Evolutionary conservation across 2,888 invertebrate species (phyloP).

Genomic region (Malachius bipustulatus): DNA sequence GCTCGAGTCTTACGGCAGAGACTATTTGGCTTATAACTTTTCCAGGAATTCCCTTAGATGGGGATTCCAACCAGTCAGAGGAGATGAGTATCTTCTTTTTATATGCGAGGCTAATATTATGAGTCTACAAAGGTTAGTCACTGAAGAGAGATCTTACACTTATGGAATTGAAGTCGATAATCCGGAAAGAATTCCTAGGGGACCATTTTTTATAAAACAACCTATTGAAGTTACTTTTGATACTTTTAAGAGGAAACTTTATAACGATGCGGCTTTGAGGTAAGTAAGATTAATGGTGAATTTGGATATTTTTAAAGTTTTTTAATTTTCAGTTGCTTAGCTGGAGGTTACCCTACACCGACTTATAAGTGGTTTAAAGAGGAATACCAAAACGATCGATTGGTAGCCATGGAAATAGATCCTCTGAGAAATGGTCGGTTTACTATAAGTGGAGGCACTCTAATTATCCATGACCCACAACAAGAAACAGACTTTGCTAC

Average conservation of each 20-base stretch:
- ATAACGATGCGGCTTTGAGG: conserved; percentile 62
- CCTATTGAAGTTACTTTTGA: conserved; percentile 77
- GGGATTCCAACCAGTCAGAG: conserved; percentile 73
- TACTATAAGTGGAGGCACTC: conserved; percentile 81
- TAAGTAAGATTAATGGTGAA: conserved; percentile 32
- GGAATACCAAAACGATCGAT: conserved; percentile 67
- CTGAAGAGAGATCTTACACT: conserved; percentile 67
- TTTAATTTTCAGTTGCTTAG: conserved; percentile 60
- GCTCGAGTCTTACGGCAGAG: conserved; percentile 44
- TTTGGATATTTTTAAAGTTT: neutral
- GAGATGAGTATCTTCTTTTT: conserved; percentile 63
- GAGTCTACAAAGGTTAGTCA: conserved; percentile 54
- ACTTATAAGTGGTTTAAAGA: conserved; percentile 84
- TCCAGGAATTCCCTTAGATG: conserved; percentile 61
- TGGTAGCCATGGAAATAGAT: conserved; percentile 63
- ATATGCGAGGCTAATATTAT: conserved; percentile 82
- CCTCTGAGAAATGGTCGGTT: conserved; percentile 62
- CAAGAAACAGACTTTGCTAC: conserved; percentile 69
- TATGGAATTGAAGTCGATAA: conserved; percentile 78
- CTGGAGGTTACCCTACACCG: conserved; percentile 81
- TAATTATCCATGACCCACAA: conserved; percentile 79
- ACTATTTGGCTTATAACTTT: conserved; percentile 71
- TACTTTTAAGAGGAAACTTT: conserved; percentile 53
- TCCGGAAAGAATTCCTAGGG: conserved; percentile 68
- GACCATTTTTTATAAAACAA: conserved; percentile 80